A percentile compares a stretch with the other conserved stretches of the same genome.
phyloP scores from a whole-genome alignment of 2,888 invertebrate genomes.

The Acronicta aceris region DNA sequence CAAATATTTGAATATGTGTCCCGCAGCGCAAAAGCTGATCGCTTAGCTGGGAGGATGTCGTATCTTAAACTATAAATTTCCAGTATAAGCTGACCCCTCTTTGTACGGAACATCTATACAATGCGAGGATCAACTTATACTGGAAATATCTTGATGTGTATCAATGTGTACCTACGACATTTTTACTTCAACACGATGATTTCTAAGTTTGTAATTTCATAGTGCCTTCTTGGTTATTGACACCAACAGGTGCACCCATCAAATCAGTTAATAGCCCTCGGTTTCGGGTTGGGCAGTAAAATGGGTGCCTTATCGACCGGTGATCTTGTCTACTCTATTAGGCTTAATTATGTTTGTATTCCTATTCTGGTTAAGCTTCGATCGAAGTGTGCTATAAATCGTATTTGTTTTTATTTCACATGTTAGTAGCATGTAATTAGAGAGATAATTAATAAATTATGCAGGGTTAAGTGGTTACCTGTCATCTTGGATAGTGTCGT shows the following conservation, averaged over 20 bases:
- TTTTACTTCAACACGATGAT: slow-evolving; percentile 27
- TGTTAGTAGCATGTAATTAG: slow-evolving; percentile 33
- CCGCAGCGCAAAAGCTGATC: too few relatives aligned
- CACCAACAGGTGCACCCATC: slow-evolving; percentile 49
- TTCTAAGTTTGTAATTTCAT: slow-evolving; percentile 42
- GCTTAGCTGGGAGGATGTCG: too few relatives aligned
- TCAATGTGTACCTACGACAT: neutral
- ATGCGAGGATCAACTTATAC: too few relatives aligned
- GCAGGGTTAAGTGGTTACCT: slow-evolving; percentile 7
- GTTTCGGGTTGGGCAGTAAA: slow-evolving; percentile 37
- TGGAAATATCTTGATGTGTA: too few relatives aligned
- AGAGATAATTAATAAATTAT: slow-evolving; percentile 33
- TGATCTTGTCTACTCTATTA: slow-evolving; percentile 49
- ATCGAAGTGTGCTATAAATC: slow-evolving; percentile 34
- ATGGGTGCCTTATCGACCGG: slow-evolving; percentile 37
- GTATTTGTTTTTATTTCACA: slow-evolving; percentile 28
- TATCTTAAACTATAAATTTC: too few relatives aligned
- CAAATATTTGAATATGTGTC: too few relatives aligned
- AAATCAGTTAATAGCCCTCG: slow-evolving; percentile 56
- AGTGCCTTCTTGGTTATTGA: slow-evolving; percentile 48
- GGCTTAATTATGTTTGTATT: slow-evolving; percentile 45
- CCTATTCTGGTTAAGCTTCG: slow-evolving; percentile 29
- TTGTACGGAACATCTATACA: too few relatives aligned
- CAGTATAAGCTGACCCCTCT: too few relatives aligned
- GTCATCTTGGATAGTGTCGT: slow-evolving; percentile 3